Base-by-base conservation (phyloP, 2,113 vertebrate genomes). In the Jaculus jaculus region DNA sequence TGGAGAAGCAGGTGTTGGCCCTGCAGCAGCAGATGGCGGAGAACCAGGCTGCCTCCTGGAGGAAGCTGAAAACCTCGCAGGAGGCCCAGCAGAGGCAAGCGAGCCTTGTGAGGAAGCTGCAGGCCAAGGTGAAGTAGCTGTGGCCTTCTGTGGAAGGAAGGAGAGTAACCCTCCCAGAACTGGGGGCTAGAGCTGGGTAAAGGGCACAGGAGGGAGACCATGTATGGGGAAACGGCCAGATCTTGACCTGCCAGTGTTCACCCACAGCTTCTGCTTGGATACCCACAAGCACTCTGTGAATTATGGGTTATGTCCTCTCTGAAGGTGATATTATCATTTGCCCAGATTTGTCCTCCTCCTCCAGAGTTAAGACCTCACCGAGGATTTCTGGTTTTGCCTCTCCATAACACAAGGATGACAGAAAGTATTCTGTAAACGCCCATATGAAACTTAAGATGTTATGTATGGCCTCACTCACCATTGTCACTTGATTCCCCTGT, bases 11-110 rank as follows among this genome's bases (percentile, higher is more conserved):
- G 81, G 95, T 97, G 51, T 84, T 97, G 20, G 96, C 96, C 1
- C 82, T 98, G 18, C 98, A 97, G 85, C 95, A 98, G 58, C 96
- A 97, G 89, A 97, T 96, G 97, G 95, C 91, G 7, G 96, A 92
- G 65, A 98, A 98, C 74, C 98, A 98, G 97, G 98, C 97, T 47
- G 97, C 97, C 42, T 98, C 97, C 95, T 98, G 91, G 96, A 97
- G 95, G 87, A 98, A 97, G 97, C 95, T 98, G 89, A 98, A 98
- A 92, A 98, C 95, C 95, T 98, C 98, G 58, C 97, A 98, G 60
- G 98, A 99, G 97, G 98, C 98, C 84, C 99, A 99, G 97, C 98
- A 98, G 74, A 96, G 98, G 47, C 99, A 99, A 95, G 98, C 98
- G 2, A 86, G 98, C 73, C 98, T 99, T 11, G 98, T 99, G 92